Conservation (phyloP, 1,140 invertebrate genomes). For the Scaptomyza graminum region DNA sequence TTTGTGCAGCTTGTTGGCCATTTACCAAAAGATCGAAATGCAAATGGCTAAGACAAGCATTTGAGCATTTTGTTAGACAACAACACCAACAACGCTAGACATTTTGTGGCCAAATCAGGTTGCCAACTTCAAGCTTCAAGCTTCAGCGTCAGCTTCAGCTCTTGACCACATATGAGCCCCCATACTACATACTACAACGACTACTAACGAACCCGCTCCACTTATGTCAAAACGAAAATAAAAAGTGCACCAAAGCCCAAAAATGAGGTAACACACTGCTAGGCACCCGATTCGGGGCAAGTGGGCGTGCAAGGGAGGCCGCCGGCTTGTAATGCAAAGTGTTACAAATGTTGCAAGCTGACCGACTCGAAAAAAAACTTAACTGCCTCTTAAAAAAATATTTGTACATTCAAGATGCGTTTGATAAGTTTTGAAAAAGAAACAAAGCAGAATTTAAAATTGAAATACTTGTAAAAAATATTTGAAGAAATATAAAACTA, state of each 20-base stretch:
- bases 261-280: conserved; percentile 59
- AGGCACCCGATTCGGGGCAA: conserved; percentile 31
- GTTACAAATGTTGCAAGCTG: conserved; percentile 58
- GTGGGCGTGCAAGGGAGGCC: not conserved
- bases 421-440: conserved; percentile 4
- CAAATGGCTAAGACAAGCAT: conserved; percentile 76
- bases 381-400: conserved; percentile 20
- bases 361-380: conserved; percentile 23
- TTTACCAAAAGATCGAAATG: conserved; percentile 79
- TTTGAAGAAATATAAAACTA: no score
- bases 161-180: conserved; percentile 47
- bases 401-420: conserved; percentile 40
- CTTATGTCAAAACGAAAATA: conserved; percentile 72
- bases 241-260: conserved; percentile 24
- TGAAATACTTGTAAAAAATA: not conserved
- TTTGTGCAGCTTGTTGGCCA: conserved; percentile 48
- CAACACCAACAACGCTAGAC: conserved; percentile 27
- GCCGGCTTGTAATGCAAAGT: conserved; percentile 67
- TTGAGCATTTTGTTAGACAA: conserved; percentile 72
- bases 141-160: not conserved
- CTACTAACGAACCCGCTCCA: conserved; percentile 55
- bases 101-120: conserved; percentile 68
- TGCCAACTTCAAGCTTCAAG: conserved; percentile 12
- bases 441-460: not conserved
- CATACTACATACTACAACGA: not conserved